phyloP scores from a whole-genome alignment of 1,140 invertebrate genomes.

The Subanguina moxae region DNA sequence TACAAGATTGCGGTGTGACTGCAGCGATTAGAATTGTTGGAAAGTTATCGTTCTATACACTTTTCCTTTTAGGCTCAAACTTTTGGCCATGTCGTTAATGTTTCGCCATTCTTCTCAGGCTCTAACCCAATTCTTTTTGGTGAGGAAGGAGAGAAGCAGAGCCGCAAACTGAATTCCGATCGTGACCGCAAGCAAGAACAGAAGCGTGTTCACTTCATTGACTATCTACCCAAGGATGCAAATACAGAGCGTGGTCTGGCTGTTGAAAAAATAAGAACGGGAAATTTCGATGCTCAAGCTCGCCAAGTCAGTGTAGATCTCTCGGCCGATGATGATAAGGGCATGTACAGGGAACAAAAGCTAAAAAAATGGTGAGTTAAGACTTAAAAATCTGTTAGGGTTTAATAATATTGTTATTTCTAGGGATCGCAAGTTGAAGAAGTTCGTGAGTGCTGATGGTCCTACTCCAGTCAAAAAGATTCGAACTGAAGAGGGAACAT shows the following conservation, averaged over 20 bases:
- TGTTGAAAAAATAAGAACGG: slow-evolving; percentile 17
- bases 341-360: slow-evolving; percentile 65
- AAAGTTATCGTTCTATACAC: too few species aligned
- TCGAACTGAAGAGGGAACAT: slow-evolving; percentile 84
- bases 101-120: slow-evolving; percentile 1
- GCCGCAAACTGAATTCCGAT: not conserved
- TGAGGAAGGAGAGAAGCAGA: not conserved
- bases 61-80: slow-evolving; percentile 54
- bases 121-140: not conserved
- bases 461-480: slow-evolving; percentile 70
- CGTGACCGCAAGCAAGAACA: slow-evolving; percentile 43
- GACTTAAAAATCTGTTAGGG: not conserved
- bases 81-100: slow-evolving; percentile 60
- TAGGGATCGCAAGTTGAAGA: slow-evolving; percentile 84
- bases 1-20: too few species aligned
- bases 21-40: slow-evolving; percentile 40
- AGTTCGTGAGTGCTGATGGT: slow-evolving; percentile 72
- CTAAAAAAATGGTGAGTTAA: slow-evolving; percentile 67
- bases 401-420: slow-evolving; percentile 7
- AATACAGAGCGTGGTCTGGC: slow-evolving; percentile 69
- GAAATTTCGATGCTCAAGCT: slow-evolving; percentile 65
- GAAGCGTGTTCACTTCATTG: slow-evolving; percentile 78
- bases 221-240: slow-evolving; percentile 77
- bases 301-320: slow-evolving; percentile 73
- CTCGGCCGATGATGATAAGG: slow-evolving; percentile 72